Percentiles rank a stretch among this genome's conserved stretches.
Conservation (phyloP, 2,888 invertebrate genomes). For the Lepetodrilus schrolli region DNA sequence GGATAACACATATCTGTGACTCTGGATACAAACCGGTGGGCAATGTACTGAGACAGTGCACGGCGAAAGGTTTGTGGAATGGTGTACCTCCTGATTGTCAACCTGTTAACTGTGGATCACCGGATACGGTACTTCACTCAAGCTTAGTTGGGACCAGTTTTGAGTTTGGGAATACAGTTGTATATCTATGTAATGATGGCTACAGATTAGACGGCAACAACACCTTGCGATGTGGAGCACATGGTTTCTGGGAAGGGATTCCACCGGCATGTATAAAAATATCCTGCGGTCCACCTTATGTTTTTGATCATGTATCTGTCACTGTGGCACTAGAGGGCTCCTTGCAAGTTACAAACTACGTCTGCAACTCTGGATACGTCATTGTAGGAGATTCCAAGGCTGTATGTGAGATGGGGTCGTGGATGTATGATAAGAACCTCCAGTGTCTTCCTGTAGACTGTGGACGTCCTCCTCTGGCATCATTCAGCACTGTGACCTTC, state of each 20-base stretch:
- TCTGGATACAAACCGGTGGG: constrained; percentile 56
- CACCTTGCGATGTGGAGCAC: constrained; percentile 41
- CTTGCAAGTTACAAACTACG: background rate
- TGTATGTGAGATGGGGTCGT: constrained; percentile 62
- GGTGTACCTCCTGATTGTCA: constrained; percentile 42
- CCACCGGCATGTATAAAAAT: constrained; percentile 46
- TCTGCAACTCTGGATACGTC: constrained; percentile 28
- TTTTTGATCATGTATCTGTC: constrained; percentile 34
- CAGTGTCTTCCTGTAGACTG: constrained; percentile 74
- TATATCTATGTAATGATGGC: constrained; percentile 52
- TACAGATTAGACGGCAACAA: constrained; percentile 43
- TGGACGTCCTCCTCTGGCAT: constrained; percentile 66
- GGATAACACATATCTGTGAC: constrained; percentile 55
- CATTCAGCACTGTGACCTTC: constrained; percentile 36
- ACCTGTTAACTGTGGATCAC: constrained; percentile 44
- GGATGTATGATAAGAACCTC: constrained; percentile 49
- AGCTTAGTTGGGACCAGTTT: constrained; percentile 62
- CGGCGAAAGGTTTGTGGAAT: constrained; percentile 54
- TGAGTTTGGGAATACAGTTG: constrained; percentile 50
- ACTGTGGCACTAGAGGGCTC: background rate
- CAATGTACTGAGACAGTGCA: constrained; percentile 47
- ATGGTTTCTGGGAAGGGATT: constrained; percentile 47
- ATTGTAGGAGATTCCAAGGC: constrained; percentile 51
- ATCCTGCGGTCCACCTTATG: constrained; percentile 51
- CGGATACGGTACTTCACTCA: constrained; percentile 75